These are phyloP conservation scores for Blennius ocellaris DNA, from an alignment of 2,113 vertebrate genomes.

Conservation along the genomic window DNA sequence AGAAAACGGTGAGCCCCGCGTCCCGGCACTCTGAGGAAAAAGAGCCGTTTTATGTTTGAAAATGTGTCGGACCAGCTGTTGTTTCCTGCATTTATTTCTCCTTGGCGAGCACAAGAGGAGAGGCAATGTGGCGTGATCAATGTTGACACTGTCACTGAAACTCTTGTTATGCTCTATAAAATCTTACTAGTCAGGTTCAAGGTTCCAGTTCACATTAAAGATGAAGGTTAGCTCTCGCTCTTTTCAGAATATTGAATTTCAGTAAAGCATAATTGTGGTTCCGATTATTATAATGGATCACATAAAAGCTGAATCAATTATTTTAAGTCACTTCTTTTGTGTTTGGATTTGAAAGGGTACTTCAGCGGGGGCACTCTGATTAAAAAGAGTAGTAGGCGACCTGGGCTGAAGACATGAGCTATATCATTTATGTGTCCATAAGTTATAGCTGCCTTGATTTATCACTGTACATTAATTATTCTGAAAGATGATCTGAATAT, in stretches of 20 bases:
- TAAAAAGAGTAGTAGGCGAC: conserved; percentile 77
- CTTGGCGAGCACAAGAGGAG: background rate
- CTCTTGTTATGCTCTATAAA: conserved; percentile 56
- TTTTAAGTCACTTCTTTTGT: conserved; percentile 81
- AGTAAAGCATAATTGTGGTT: conserved; percentile 72
- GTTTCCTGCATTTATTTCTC: conserved; percentile 9
- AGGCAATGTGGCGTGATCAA: conserved; percentile 6
- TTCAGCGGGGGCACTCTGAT: conserved; percentile 74
- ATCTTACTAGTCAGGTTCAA: conserved; percentile 45
- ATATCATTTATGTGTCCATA: conserved; percentile 80
- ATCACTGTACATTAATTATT: conserved; percentile 75
- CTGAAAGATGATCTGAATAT: conserved; percentile 79
- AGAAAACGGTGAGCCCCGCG: conserved; percentile 89
- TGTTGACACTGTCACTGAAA: conserved; percentile 37
- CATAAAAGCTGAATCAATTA: conserved; percentile 83
- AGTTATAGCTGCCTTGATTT: conserved; percentile 78
- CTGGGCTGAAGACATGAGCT: conserved; percentile 75
- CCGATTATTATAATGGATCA: conserved; percentile 80
- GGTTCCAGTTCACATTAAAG: conserved; percentile 42
- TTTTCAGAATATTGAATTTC: conserved; percentile 56
- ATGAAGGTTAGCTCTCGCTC: conserved; percentile 56
- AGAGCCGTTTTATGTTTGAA: background rate
- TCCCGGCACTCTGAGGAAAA: background rate
- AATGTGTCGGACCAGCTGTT: background rate
- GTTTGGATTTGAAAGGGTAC: conserved; percentile 80